Conservation (phyloP, 2,888 invertebrate species). For the Seira musarum region DNA sequence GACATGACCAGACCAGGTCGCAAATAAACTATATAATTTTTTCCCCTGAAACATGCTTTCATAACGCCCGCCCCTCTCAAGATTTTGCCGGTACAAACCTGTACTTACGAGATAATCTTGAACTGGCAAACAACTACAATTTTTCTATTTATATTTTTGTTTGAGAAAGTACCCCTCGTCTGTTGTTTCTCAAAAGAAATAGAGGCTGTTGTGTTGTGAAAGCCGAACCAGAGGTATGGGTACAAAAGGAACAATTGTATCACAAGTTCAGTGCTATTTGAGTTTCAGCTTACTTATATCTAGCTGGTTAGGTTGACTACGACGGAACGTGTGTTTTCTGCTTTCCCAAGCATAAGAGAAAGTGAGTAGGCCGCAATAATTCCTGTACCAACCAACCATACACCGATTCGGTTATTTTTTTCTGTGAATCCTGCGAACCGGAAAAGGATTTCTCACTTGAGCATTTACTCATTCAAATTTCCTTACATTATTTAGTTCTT, state of each 20-base stretch:
- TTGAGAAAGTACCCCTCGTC: not conserved
- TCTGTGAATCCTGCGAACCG: slow-evolving; percentile 43
- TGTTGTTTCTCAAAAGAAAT: too few species aligned
- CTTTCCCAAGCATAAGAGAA: not conserved
- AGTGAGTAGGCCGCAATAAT: not conserved
- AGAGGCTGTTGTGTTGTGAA: too few species aligned
- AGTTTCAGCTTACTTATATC: too few species aligned
- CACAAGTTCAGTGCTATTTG: too few species aligned
- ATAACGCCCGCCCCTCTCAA: too few species aligned
- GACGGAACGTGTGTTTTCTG: not conserved
- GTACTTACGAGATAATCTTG: slow-evolving; percentile 35
- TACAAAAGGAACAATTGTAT: too few species aligned
- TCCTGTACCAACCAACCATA: not conserved
- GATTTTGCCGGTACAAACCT: not conserved
- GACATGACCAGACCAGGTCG: too few species aligned
- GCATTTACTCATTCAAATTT: not conserved
- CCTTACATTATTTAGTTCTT: slow-evolving; percentile 6
- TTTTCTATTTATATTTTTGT: not conserved
- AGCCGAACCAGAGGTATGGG: too few species aligned
- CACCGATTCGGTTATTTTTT: not conserved
- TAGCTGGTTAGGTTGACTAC: not conserved
- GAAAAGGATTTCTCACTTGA: slow-evolving; percentile 53
- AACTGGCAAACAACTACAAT: slow-evolving; percentile 51
- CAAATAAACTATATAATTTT: too few species aligned
- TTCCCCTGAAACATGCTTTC: too few species aligned